Evolutionary conservation across 64 coral and sea anemone genomes (phyloP).

Genomic region (Montipora capricornis): DNA sequence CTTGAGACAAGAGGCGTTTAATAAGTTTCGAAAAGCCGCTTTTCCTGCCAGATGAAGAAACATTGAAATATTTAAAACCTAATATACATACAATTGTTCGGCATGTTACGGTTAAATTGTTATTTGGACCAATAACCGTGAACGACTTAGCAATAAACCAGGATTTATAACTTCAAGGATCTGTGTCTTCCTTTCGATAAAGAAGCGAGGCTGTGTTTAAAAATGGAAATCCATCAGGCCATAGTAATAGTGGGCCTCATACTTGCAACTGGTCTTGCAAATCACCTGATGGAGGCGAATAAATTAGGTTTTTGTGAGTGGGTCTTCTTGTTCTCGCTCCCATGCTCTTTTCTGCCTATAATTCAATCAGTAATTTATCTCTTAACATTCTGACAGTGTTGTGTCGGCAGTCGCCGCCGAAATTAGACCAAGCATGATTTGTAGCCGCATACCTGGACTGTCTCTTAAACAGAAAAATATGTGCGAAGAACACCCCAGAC

Average conservation of each 20-base stretch:
- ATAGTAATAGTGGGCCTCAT: not conserved
- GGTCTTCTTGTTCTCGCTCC: not conserved
- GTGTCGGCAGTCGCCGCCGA: constrained; percentile 43
- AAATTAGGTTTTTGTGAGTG: constrained; percentile 72
- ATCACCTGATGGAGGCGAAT: constrained; percentile 44
- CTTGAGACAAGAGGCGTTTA: not conserved
- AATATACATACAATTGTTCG: constrained; percentile 60
- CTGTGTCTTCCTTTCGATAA: constrained; percentile 15
- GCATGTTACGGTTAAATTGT: constrained; percentile 31
- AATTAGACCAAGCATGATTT: constrained; percentile 41
- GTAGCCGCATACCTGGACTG: constrained; percentile 39
- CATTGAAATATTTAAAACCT: not conserved
- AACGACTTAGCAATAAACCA: not conserved
- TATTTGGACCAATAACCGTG: constrained; percentile 40
- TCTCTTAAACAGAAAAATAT: constrained; percentile 28
- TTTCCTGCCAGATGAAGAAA: constrained; percentile 9
- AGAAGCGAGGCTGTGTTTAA: not conserved
- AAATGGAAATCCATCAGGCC: constrained; percentile 27
- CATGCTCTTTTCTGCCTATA: constrained; percentile 15
- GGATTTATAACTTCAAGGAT: constrained; percentile 11
- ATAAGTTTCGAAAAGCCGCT: not conserved
- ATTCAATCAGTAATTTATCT: constrained; percentile 56
- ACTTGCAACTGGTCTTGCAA: constrained; percentile 17
- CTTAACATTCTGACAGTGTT: constrained; percentile 31
- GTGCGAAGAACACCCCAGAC: constrained; percentile 38